Percentiles rank a stretch among this genome's conserved stretches.
Conservation (phyloP, 1,140 invertebrate species). For the Aphis gossypii region DNA sequence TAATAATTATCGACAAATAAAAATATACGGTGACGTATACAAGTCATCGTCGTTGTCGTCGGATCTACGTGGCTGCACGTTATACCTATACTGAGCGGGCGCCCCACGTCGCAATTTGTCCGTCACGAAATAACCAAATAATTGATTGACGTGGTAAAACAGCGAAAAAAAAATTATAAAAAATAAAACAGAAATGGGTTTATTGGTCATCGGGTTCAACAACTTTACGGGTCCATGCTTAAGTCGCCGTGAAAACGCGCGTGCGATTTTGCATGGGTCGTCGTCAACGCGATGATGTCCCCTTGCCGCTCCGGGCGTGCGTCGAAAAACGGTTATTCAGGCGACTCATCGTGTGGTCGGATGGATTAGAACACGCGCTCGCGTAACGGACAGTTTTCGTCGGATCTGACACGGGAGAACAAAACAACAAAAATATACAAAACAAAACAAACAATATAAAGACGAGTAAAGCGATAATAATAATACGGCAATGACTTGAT, state of each 20-base stretch:
- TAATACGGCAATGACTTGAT: background rate
- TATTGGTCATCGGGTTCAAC: constrained; percentile 38
- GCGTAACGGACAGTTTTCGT: background rate
- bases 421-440: background rate
- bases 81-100: background rate
- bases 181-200: constrained; percentile 6
- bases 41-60: background rate
- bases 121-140: background rate
- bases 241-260: background rate
- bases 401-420: background rate
- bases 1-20: background rate
- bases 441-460: background rate
- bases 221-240: background rate
- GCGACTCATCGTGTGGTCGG: background rate
- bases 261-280: background rate
- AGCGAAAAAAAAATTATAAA: background rate
- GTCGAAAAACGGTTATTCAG: background rate
- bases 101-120: background rate
- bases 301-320: background rate
- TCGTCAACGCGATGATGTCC: background rate
- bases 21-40: background rate
- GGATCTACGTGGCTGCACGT: background rate
- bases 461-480: background rate
- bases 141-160: background rate
- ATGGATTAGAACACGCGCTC: constrained; percentile 7